Evolutionary conservation across 2,113 vertebrate genomes (phyloP), one percentile per base, ranked within the genome.

Genomic region (Siphamia tubifer): DNA sequence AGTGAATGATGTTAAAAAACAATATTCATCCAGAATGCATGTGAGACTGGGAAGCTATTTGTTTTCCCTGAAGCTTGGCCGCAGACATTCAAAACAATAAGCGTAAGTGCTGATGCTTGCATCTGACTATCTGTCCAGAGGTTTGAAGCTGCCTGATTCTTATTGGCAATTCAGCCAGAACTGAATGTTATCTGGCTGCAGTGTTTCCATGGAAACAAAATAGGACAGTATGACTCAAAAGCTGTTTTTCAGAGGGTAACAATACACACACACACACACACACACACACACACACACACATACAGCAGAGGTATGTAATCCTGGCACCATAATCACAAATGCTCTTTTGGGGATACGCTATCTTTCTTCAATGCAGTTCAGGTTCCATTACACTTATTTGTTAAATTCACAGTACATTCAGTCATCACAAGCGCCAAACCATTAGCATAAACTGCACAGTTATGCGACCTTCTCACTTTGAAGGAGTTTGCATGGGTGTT

Each of bases 191-290:
- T 38, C 36, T 19, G 47, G 39, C 10, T 31, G 47, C 27, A 42
- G 24, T 0, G 62, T 83, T 65, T 10, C 80, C 57, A 83, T 86
- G 51, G 80, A 81, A 78, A 81, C 83, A 34, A 36, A 32, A 45
- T 2, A 24, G 17, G 52, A 28, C 24, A 35, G 55, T 44, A n/a
- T 45, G 6, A 5, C n/a, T 67, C 16, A 52, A 17, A 34, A 3
- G 23, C 16, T 16, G 7, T 23, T 69, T 66, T 32, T 27, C 60
- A 43, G 43, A 32, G 45, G 21, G 19, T 12, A 43, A 4, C 11
- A 63, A 45, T 24, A 52, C 48, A 27, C 15, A 56, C 15, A 54
- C 17, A 54, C 31, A 51, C 44, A 34, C n/a, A n/a, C n/a, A n/a
- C n/a, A n/a, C n/a, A 52, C 48, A 27, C 15, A 56, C 15, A 54